Conservation (phyloP, 1,140 invertebrate species). For the Drosophila malerkotliana region DNA sequence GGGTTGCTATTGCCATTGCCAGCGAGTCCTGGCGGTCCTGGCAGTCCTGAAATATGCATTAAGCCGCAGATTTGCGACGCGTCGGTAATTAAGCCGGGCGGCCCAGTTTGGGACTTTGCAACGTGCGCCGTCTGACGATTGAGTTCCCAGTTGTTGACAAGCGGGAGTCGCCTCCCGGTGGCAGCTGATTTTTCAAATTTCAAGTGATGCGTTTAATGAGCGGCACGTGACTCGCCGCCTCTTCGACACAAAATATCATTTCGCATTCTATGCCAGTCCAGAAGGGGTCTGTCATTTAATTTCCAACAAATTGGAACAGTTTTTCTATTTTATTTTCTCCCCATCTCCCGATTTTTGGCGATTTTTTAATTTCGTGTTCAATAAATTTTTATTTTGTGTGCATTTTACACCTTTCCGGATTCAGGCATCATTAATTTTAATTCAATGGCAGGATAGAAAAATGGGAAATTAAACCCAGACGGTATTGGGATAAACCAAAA, state of each 20-base stretch:
- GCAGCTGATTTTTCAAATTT: conserved; percentile 72
- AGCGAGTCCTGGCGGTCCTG: conserved; percentile 1
- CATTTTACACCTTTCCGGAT: conserved; percentile 51
- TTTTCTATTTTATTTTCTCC: conserved; percentile 11
- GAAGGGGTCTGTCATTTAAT: conserved; percentile 43
- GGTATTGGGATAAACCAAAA: conserved; percentile 10
- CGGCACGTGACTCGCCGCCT: conserved; percentile 63
- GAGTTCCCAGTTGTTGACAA: conserved; percentile 46
- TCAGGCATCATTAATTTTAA: conserved; percentile 61
- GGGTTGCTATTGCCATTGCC: conserved; percentile 45
- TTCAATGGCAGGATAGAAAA: conserved; percentile 43
- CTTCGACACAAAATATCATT: conserved; percentile 28
- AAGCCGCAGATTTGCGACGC: conserved; percentile 74
- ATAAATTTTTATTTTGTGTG: conserved; percentile 56
- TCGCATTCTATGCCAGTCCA: conserved; percentile 32
- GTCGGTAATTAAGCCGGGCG: conserved; percentile 67
- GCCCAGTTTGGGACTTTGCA: conserved; percentile 16
- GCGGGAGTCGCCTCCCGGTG: conserved; percentile 20
- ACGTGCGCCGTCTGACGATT: conserved; percentile 29
- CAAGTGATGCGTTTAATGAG: conserved; percentile 83
- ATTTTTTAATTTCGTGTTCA: conserved; percentile 54
- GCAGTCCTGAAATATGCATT: conserved; percentile 69
- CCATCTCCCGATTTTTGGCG: background rate
- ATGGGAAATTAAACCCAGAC: conserved; percentile 25
- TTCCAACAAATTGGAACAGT: conserved; percentile 40